These are phyloP conservation scores for Tanytarsus gracilentus DNA, from an alignment of 2,888 invertebrate species.

Conservation along the genomic window DNA sequence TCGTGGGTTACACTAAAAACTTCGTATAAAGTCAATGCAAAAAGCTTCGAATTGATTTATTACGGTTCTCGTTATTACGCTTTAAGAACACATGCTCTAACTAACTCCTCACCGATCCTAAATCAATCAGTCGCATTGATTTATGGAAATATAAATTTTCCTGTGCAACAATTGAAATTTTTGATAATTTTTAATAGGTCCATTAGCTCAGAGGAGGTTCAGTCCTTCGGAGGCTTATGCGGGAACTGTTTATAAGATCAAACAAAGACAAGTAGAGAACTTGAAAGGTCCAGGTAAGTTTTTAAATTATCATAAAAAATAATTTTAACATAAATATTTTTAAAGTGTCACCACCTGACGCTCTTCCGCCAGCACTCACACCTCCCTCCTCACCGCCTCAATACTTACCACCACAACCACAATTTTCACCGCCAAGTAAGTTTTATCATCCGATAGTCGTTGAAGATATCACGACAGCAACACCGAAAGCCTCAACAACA, in stretches of 20 bases:
- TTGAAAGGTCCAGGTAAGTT: conserved; percentile 11
- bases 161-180: conserved; percentile 19
- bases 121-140: too few species aligned
- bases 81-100: too few species aligned
- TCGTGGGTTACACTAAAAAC: too few species aligned
- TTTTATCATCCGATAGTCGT: conserved; percentile 13
- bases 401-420: background rate
- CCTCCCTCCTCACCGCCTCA: background rate
- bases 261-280: too few species aligned
- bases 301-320: background rate
- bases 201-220: conserved; percentile 33
- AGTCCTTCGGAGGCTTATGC: conserved; percentile 40
- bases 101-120: too few species aligned
- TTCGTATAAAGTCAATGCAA: too few species aligned
- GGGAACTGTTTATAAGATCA: conserved; percentile 34
- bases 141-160: too few species aligned
- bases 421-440: conserved; percentile 6
- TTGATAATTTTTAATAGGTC: conserved; percentile 19
- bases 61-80: too few species aligned
- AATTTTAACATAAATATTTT: background rate
- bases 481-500: background rate
- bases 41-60: too few species aligned
- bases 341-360: background rate
- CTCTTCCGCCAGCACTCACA: background rate
- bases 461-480: background rate